Base-by-base conservation (phyloP, 2,797 vertebrate species). In the Chelonia mydas region DNA sequence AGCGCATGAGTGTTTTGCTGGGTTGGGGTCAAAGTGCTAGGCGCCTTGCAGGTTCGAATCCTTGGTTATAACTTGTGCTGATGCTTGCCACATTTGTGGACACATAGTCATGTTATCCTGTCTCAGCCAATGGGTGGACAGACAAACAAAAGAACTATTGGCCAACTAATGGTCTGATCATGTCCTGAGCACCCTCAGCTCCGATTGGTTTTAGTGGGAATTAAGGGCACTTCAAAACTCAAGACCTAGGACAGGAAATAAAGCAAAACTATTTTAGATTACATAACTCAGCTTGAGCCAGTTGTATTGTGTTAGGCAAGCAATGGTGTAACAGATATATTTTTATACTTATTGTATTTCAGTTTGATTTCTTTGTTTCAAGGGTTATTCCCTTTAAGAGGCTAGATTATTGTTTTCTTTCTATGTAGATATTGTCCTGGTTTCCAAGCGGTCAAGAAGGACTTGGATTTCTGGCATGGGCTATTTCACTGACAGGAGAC, bases 391-490 rank as follows among this genome's bases (percentile, higher is more conserved):
- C 45, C 86, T 91, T 85, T 77, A 86, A 85, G 53, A 81, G 37
- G 15, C 25, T 81, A 16, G 47, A 65, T 2, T 78, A 61, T 79
- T 49, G 17, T 10, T 86, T 41, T 47, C 41, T 82, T 82, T 89
- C 61, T 93, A 12, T 93, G n/a, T 15, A 51, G 47, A 9, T 61
- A 9, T 23, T 79, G 37, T 27, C 92, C 53, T 88, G 31, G 45
- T 47, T 94, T 94, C 80, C 76, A 96, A 91, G 50, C 33, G 68
- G 86, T 50, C 37, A 65, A 86, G 25, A 86, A 55, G 85, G 13
- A 19, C 65, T 37, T 49, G 81, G 50, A 55, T 17, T 96, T 92
- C 77, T 95, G 21, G 82, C 87, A 72, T 10, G 57, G 76, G 76
- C 80, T 86, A 33, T 84, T 92, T 90, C 51, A 65, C 57, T 82